Evolutionary conservation across 2,113 vertebrate species (phyloP).

Genomic region (Colistium nudipinnis): DNA sequence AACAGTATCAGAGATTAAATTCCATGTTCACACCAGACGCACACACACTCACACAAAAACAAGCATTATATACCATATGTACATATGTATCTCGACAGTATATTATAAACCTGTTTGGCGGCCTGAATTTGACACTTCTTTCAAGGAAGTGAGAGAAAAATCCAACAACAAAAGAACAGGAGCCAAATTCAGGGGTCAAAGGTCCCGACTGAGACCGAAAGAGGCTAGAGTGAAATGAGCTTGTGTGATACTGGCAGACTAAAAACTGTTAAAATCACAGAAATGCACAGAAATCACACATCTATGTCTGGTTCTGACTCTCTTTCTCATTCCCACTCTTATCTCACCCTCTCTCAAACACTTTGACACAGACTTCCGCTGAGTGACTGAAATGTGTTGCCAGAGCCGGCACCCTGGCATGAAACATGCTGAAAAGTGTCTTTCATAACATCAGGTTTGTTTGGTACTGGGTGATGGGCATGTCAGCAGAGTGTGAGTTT

Average conservation of each 20-base stretch:
- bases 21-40: slow-evolving; percentile 51
- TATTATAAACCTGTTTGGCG: slow-evolving; percentile 11
- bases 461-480: slow-evolving; percentile 50
- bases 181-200: slow-evolving; percentile 46
- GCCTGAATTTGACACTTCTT: neutral
- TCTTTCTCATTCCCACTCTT: slow-evolving; percentile 6
- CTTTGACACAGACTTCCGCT: slow-evolving; percentile 42
- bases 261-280: neutral
- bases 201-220: slow-evolving; percentile 21
- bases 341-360: slow-evolving; percentile 10
- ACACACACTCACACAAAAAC: slow-evolving; percentile 26
- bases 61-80: neutral
- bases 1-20: slow-evolving; percentile 72
- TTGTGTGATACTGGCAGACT: slow-evolving; percentile 43
- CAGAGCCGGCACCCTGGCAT: slow-evolving; percentile 53
- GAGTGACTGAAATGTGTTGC: slow-evolving; percentile 51
- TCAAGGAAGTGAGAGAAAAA: slow-evolving; percentile 7
- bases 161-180: neutral
- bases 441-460: slow-evolving; percentile 59
- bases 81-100: neutral
- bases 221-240: neutral
- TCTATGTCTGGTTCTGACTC: slow-evolving; percentile 3
- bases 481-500: slow-evolving; percentile 57
- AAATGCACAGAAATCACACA: slow-evolving; percentile 24
- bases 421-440: slow-evolving; percentile 52